phyloP scores from a whole-genome alignment of 2,797 vertebrate genomes.

The Tachyglossus aculeatus region DNA sequence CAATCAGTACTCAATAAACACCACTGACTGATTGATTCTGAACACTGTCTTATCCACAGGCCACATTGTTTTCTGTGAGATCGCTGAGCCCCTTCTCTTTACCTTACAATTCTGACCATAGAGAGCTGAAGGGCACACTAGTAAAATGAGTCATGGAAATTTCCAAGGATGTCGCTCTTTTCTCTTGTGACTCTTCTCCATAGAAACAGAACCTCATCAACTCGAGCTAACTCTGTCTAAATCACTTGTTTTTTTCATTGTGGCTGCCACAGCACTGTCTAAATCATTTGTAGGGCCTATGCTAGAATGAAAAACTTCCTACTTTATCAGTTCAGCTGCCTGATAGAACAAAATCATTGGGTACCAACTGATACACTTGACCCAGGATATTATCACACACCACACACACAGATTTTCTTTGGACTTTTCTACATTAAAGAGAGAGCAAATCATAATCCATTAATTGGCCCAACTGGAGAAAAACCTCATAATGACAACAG shows the following conservation, averaged over 20 bases:
- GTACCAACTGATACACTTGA: background rate
- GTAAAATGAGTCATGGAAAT: no score
- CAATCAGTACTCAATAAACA: no score
- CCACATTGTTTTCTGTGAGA: no score
- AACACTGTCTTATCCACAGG: no score
- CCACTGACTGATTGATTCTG: no score
- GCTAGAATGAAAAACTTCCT: background rate
- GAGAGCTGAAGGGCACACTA: no score
- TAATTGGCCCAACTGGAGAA: constrained; percentile 16
- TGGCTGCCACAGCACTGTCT: constrained; percentile 29
- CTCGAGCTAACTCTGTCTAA: background rate
- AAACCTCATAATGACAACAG: constrained; percentile 36
- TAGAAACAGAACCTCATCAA: background rate
- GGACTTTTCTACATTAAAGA: constrained; percentile 15
- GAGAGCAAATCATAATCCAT: constrained; percentile 6
- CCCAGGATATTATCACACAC: background rate
- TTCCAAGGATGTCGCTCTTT: no score
- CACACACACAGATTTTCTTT: background rate
- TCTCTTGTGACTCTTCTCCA: no score
- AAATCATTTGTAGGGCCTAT: background rate
- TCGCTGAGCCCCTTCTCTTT: no score
- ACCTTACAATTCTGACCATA: no score
- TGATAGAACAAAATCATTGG: constrained; percentile 13
- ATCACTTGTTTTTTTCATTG: constrained; percentile 2
- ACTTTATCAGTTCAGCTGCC: background rate